phyloP scores from a whole-genome alignment of 2,797 vertebrate species.

The Peromyscus attwateri region DNA sequence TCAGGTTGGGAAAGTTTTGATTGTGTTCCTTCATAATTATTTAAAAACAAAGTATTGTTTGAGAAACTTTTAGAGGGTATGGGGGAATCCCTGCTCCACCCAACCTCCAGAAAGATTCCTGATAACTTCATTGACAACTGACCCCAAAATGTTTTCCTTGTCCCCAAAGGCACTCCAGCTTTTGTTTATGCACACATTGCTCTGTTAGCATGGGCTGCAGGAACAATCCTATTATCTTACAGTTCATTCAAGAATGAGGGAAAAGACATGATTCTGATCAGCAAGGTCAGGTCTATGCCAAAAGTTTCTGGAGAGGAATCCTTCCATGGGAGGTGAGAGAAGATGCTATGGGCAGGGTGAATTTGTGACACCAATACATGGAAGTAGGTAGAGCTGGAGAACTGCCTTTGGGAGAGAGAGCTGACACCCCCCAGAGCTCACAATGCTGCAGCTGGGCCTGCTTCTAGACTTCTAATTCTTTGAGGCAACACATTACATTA shows the following conservation, averaged over 20 bases:
- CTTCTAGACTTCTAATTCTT: neutral
- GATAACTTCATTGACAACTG: neutral
- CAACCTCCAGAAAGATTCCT: neutral
- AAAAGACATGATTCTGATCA: neutral
- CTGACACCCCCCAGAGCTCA: neutral
- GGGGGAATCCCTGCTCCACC: neutral
- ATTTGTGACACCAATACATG: neutral
- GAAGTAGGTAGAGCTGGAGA: neutral
- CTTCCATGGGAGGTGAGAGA: neutral
- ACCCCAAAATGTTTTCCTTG: neutral
- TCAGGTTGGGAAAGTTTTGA: conserved; percentile 80
- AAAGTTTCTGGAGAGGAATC: conserved; percentile 9
- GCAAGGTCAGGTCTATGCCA: neutral
- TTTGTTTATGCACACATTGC: neutral
- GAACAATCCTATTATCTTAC: neutral
- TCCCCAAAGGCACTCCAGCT: neutral
- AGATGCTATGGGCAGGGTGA: neutral
- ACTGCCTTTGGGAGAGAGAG: neutral
- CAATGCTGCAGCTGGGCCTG: neutral
- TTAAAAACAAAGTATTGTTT: conserved; percentile 80
- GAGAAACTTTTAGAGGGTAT: conserved; percentile 67
- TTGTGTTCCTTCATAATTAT: conserved; percentile 76
- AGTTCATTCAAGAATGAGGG: neutral
- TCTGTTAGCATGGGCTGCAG: neutral
- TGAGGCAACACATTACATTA: neutral